Conservation (phyloP, 2,797 vertebrate species). For the Anomalospiza imberbis region DNA sequence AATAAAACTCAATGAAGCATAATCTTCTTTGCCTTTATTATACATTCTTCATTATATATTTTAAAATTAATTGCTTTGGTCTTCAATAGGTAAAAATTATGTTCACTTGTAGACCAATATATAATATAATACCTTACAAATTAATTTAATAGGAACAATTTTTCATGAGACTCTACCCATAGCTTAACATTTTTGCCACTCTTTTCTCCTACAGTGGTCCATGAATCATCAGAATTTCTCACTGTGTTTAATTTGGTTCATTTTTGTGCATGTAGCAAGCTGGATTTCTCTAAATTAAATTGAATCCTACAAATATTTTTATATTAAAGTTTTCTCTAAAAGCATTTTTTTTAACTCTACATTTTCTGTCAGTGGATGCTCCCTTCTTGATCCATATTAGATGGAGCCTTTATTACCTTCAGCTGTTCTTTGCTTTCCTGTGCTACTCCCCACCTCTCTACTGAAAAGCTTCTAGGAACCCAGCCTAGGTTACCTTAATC, state of each 20-base stretch:
- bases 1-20: not conserved
- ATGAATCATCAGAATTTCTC: not conserved
- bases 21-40: not conserved
- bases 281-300: not conserved
- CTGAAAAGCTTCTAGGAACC: not conserved
- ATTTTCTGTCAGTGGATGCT: not conserved
- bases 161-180: not conserved
- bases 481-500: not conserved
- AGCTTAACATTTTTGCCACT: not conserved
- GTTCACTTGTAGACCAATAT: not conserved
- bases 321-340: not conserved
- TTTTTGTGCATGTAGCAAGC: not conserved
- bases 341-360: not conserved
- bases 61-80: not conserved
- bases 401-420: not conserved
- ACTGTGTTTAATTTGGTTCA: not conserved
- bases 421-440: not conserved
- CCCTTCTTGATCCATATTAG: not conserved
- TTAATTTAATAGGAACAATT: not conserved
- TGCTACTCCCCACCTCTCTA: not conserved
- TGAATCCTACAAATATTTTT: not conserved
- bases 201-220: not conserved
- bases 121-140: not conserved
- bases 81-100: not conserved
- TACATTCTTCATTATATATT: not conserved